Base-by-base conservation (phyloP, 2,888 invertebrate genomes). In the Nasonia oneida region DNA sequence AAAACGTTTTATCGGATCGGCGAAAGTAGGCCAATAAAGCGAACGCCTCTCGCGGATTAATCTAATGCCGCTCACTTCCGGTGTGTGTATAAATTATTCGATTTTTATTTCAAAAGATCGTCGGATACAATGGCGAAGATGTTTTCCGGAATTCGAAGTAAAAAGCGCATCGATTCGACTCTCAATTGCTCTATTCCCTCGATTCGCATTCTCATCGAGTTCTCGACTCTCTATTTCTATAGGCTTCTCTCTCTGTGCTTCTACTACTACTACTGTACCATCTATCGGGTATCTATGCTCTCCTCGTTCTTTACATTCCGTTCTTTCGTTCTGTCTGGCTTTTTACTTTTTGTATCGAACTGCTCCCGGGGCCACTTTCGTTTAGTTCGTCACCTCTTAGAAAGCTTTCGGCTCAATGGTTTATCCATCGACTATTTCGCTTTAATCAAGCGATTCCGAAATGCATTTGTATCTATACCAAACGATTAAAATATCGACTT, bases 11-110 rank as follows among this genome's bases (percentile, higher is more conserved):
- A 83, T 77, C 53, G 77, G 47, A 78, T 83, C n/a, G 37, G 18
- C n/a, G 71, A 83, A 82, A 71, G 70, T 78, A 61, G 83, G 83
- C 42, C 77, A 73, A 83, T 83, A 61, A 78, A 83, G 47, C 4
- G 33, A 42, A 73, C 77, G 77, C 14, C 42, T 23, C 4, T 76
- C 67, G 53, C 39, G 57, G 70, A 71, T 83, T 83, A 57, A 83
- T 42, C 71, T 71, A 57, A 76, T 78, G 57, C 14, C 67, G 12
- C 14, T 2, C 15, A 67, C 29, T 64, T 64, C 5, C 29, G 2
- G n/a, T 61, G 42, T 42, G 42, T 42, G 10, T 42, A 42, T 8
- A 42, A 1, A 61, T 23, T 53, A 23, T 29, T 29, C 29, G 29
- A 29, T 29, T 29, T 29, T 29, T 29, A 23, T 61, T 61, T 47